These are phyloP conservation scores for Latheticus oryzae DNA, from an alignment of 2,888 invertebrate genomes.

Conservation along the genomic window DNA sequence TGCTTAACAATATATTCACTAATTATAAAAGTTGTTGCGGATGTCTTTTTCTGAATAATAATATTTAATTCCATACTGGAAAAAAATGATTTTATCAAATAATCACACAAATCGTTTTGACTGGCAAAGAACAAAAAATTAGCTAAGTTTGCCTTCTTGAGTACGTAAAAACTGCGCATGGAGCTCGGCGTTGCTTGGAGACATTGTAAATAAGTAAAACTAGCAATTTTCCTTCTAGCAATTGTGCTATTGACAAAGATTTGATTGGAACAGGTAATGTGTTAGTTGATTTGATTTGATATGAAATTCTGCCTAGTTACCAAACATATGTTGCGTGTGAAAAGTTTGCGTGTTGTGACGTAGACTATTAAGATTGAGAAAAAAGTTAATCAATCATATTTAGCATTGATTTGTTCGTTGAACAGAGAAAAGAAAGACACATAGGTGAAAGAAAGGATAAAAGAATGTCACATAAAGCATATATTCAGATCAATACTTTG, in stretches of 20 bases:
- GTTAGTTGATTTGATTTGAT: slow-evolving; percentile 42
- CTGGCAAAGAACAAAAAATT: too few relatives aligned
- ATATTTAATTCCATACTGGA: too few relatives aligned
- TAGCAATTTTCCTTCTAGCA: slow-evolving; percentile 5
- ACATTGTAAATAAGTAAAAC: too few relatives aligned
- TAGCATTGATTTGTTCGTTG: slow-evolving; percentile 19
- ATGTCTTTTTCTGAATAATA: too few relatives aligned
- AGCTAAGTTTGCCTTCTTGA: too few relatives aligned
- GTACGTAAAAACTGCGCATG: too few relatives aligned
- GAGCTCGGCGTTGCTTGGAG: slow-evolving; percentile 33
- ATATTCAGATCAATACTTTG: slow-evolving; percentile 5
- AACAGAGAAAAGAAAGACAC: slow-evolving; percentile 18
- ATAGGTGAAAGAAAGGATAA: slow-evolving; percentile 21
- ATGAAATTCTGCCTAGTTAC: slow-evolving; percentile 37
- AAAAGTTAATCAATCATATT: slow-evolving; percentile 36
- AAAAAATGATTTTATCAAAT: too few relatives aligned
- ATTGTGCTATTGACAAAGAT: slow-evolving; percentile 34
- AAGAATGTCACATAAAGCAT: slow-evolving; percentile 13
- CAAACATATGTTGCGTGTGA: slow-evolving; percentile 44
- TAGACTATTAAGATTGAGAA: slow-evolving; percentile 18
- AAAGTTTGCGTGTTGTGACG: slow-evolving; percentile 39
- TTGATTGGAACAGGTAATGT: slow-evolving; percentile 43
- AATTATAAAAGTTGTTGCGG: too few relatives aligned
- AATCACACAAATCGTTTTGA: too few relatives aligned
- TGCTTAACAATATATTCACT: too few relatives aligned